These are phyloP conservation scores for Enteromius fasciolatus DNA, from an alignment of 2,797 vertebrate genomes.

Conservation along the genomic window DNA sequence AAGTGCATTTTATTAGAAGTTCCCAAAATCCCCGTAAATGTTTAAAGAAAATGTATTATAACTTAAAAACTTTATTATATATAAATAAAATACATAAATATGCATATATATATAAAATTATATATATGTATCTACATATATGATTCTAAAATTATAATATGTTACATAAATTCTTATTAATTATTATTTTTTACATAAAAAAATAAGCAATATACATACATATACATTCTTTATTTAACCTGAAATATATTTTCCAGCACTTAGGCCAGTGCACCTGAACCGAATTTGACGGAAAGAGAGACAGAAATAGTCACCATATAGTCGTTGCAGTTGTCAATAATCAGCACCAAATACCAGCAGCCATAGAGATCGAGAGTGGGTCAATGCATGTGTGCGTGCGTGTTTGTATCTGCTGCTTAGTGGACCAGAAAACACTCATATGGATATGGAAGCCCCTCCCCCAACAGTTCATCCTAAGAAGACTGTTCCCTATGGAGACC, in stretches of 20 bases:
- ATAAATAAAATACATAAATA: too few species aligned
- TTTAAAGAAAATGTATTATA: not conserved
- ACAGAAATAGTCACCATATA: not conserved
- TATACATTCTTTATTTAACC: not conserved
- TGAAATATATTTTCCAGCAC: not conserved
- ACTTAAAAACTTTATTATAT: too few species aligned
- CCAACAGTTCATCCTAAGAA: constrained; percentile 26
- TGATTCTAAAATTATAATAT: not conserved
- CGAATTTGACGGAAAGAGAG: not conserved
- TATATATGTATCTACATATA: not conserved
- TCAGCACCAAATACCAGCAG: constrained; percentile 9
- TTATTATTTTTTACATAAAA: too few species aligned
- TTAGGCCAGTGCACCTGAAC: not conserved
- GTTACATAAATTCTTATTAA: not conserved
- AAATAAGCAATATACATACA: too few species aligned
- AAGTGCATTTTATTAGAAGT: not conserved
- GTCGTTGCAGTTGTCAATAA: constrained; percentile 7
- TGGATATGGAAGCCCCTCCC: constrained; percentile 34
- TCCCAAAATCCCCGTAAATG: not conserved
- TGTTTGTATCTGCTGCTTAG: constrained; percentile 35
- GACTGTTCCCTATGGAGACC: constrained; percentile 36
- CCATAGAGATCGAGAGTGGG: not conserved
- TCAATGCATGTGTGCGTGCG: constrained; percentile 26
- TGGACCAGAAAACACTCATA: constrained; percentile 39
- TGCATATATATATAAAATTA: too few species aligned